phyloP scores from a whole-genome alignment of 2,113 vertebrate genomes.

The Xiphorhynchus elegans region DNA sequence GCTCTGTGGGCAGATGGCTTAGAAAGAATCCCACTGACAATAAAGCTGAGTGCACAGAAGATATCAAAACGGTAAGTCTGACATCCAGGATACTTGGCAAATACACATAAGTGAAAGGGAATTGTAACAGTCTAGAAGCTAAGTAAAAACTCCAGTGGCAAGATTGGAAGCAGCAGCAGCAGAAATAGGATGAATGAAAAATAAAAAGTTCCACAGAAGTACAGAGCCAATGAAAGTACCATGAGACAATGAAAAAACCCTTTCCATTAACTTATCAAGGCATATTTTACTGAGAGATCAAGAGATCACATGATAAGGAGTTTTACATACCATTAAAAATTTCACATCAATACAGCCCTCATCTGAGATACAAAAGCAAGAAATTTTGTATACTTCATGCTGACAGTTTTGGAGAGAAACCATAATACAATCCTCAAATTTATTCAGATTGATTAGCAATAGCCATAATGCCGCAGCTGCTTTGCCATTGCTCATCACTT shows the following conservation, averaged over 20 bases:
- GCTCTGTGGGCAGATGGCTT: neutral
- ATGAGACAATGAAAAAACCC: neutral
- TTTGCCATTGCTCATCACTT: neutral
- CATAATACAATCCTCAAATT: neutral
- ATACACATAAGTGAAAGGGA: neutral
- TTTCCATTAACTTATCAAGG: neutral
- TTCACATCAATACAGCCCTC: neutral
- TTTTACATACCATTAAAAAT: neutral
- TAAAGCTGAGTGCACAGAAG: neutral
- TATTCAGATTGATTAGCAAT: neutral
- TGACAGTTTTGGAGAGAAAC: neutral
- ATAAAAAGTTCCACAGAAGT: neutral
- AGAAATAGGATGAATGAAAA: neutral
- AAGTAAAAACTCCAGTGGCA: neutral
- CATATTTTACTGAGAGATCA: neutral
- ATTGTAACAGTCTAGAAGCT: neutral
- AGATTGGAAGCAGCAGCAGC: neutral
- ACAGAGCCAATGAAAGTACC: neutral
- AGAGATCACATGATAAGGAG: neutral
- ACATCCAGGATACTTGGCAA: neutral
- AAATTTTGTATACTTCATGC: neutral
- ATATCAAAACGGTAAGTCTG: neutral
- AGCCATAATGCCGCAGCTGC: neutral
- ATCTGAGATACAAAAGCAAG: neutral
- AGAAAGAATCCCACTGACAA: neutral